Evolutionary conservation across 2,113 vertebrate genomes (phyloP).

Genomic region (Strix aluco): DNA sequence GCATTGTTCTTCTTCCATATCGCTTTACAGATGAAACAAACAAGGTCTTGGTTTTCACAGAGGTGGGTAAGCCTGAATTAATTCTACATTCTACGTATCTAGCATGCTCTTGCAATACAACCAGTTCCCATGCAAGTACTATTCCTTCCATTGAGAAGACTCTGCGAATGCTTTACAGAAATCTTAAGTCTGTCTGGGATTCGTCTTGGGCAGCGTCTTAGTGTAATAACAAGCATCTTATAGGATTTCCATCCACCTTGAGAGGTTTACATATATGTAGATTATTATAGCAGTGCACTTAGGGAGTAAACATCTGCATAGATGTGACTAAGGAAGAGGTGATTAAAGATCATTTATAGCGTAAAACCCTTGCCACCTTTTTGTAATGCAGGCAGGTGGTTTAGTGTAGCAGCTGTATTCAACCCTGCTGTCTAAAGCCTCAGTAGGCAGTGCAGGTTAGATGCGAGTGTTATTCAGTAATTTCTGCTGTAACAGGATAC

Average conservation of each 20-base stretch:
- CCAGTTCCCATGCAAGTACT: not conserved
- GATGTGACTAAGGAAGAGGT: not conserved
- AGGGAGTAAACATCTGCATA: not conserved
- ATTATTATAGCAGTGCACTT: not conserved
- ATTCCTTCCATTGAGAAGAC: not conserved
- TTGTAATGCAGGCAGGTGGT: not conserved
- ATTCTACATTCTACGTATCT: not conserved
- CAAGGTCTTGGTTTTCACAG: slow-evolving; percentile 89
- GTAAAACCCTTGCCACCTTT: not conserved
- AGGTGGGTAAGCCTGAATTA: slow-evolving; percentile 71
- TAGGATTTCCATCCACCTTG: not conserved
- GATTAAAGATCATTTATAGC: not conserved
- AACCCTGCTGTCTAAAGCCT: not conserved
- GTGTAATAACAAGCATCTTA: not conserved
- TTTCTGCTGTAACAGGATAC: not conserved
- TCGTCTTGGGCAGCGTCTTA: rapidly evolving
- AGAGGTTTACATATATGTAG: not conserved
- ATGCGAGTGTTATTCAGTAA: not conserved
- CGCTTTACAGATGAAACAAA: slow-evolving; percentile 78
- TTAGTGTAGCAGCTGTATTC: not conserved
- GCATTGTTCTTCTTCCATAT: slow-evolving; percentile 79
- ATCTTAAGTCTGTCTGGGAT: not conserved
- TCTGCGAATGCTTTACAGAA: not conserved
- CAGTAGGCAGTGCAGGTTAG: not conserved
- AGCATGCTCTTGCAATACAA: not conserved